phyloP scores from a whole-genome alignment of 2,113 vertebrate species.

The Nannobrachium achirus region DNA sequence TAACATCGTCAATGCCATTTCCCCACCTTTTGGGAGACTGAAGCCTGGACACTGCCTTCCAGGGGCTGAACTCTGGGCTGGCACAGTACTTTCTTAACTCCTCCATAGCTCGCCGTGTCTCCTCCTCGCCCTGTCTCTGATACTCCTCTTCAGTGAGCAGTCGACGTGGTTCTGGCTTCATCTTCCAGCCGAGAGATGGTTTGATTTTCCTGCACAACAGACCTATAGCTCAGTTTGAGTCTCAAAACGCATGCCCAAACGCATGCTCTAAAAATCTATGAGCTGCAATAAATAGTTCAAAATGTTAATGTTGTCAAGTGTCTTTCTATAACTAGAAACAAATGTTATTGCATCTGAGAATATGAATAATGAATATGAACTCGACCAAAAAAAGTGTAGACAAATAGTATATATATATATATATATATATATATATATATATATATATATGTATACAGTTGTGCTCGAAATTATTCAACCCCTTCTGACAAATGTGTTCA shows the following conservation, averaged over 20 bases:
- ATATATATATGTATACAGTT: no score
- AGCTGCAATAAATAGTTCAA: background rate
- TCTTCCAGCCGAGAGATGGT: constrained; percentile 59
- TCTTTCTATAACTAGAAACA: no score
- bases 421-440: no score
- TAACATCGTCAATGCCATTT: background rate
- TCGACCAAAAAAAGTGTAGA: no score
- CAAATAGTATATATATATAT: no score
- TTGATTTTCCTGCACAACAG: constrained; percentile 78
- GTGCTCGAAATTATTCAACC: no score
- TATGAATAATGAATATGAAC: no score
- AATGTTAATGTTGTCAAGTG: no score
- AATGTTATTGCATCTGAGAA: no score
- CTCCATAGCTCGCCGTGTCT: constrained; percentile 87
- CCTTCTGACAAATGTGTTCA: no score
- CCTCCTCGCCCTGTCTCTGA: constrained; percentile 85
- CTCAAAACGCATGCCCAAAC: background rate
- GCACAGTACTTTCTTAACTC: constrained; percentile 85
- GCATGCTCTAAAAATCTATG: background rate
- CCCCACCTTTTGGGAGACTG: constrained; percentile 92
- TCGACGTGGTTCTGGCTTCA: constrained; percentile 80
- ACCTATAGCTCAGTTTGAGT: background rate
- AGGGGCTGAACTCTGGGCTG: constrained; percentile 90
- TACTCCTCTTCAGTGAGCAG: constrained; percentile 93
- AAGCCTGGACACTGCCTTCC: constrained; percentile 88